These are phyloP conservation scores for Cinclus cinclus DNA, from an alignment of 2,113 vertebrate genomes.

Conservation along the genomic window DNA sequence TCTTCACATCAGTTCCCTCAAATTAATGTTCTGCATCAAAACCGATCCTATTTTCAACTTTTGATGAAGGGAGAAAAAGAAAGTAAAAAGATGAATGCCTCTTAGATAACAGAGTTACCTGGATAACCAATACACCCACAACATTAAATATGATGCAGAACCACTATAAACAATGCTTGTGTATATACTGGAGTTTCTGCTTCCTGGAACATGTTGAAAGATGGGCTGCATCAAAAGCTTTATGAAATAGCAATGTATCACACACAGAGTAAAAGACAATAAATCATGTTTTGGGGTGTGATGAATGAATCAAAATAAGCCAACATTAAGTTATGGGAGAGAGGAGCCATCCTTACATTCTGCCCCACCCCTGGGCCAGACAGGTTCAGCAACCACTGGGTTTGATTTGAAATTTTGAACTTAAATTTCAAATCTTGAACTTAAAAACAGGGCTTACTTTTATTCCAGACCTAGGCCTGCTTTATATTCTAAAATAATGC, in stretches of 20 bases:
- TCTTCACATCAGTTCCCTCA: conserved; percentile 3
- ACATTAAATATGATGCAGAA: not conserved
- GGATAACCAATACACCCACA: not conserved
- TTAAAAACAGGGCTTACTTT: not conserved
- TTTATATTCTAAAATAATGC: not conserved
- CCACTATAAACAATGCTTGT: not conserved
- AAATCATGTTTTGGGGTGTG: not conserved
- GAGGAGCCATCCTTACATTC: not conserved
- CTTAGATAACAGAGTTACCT: not conserved
- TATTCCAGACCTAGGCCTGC: not conserved
- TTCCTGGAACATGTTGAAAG: not conserved
- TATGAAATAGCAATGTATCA: conserved; percentile 21
- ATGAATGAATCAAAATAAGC: not conserved
- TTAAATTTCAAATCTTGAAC: not conserved
- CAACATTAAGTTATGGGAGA: not conserved
- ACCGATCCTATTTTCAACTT: not conserved
- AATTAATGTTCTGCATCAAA: conserved; percentile 10
- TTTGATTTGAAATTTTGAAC: not conserved
- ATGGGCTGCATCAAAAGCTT: conserved; percentile 18
- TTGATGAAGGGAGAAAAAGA: conserved; percentile 3
- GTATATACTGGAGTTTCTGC: not conserved
- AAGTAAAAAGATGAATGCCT: not conserved
- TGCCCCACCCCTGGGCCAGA: not conserved
- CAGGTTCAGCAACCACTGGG: not conserved
- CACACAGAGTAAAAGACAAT: not conserved